These are phyloP conservation scores for Athalia cordata DNA, from an alignment of 2,888 invertebrate species.

Conservation along the genomic window DNA sequence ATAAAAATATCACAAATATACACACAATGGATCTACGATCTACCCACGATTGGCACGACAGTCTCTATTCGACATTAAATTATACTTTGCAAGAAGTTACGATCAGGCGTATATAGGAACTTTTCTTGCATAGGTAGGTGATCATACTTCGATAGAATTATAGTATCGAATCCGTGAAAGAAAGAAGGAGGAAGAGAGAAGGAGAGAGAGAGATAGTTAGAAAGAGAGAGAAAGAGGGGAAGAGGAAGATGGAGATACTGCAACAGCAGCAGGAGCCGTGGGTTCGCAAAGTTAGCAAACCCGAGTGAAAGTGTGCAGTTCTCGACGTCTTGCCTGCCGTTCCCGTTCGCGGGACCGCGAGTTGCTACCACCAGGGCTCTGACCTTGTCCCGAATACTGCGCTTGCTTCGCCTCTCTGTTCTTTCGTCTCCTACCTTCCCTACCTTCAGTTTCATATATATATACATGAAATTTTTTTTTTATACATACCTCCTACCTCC, in stretches of 20 bases:
- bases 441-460: not conserved
- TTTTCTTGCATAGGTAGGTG: too few species aligned
- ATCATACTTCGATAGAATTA: too few species aligned
- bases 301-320: slow-evolving; percentile 41
- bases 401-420: slow-evolving; percentile 51
- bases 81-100: too few species aligned
- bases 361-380: slow-evolving; percentile 64
- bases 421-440: slow-evolving; percentile 2
- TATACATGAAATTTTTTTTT: not conserved
- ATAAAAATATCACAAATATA: too few species aligned
- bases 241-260: not conserved
- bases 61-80: too few species aligned
- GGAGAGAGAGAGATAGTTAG: too few species aligned
- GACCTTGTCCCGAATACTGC: slow-evolving; percentile 74
- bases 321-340: slow-evolving; percentile 24
- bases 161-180: too few species aligned
- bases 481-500: slow-evolving; percentile 11
- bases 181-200: too few species aligned
- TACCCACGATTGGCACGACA: too few species aligned
- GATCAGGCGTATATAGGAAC: too few species aligned
- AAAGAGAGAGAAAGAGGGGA: slow-evolving; percentile 9
- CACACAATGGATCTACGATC: too few species aligned
- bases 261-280: slow-evolving; percentile 27
- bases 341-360: slow-evolving; percentile 60
- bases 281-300: slow-evolving; percentile 37